These are phyloP conservation scores for Masnerella sp. DNA, from an alignment of 2,888 invertebrate species.

Conservation along the genomic window DNA sequence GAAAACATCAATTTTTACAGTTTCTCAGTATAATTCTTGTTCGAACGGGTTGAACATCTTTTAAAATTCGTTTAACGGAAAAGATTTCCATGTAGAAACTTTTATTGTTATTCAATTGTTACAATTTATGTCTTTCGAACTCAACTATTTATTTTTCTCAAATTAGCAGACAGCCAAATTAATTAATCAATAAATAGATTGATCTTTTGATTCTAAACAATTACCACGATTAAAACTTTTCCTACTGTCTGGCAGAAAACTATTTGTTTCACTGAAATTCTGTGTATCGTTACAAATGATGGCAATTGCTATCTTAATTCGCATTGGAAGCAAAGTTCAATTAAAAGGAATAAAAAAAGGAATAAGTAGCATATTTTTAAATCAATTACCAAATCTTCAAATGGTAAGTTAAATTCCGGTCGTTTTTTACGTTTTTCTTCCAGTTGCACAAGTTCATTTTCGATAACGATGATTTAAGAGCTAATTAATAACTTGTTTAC, in stretches of 20 bases:
- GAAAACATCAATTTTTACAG: too few relatives aligned
- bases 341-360: background rate
- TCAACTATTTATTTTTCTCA: too few relatives aligned
- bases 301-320: slow-evolving; percentile 29
- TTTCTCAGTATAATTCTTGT: too few relatives aligned
- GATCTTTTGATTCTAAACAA: too few relatives aligned
- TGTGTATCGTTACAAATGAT: slow-evolving; percentile 9
- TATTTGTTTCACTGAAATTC: slow-evolving; percentile 23
- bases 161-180: too few relatives aligned
- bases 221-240: background rate
- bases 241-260: background rate
- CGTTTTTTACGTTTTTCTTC: background rate
- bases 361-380: slow-evolving; percentile 26
- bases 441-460: background rate
- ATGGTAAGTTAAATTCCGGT: background rate
- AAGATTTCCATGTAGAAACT: too few relatives aligned
- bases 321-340: slow-evolving; percentile 20
- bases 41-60: too few relatives aligned
- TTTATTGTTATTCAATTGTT: too few relatives aligned
- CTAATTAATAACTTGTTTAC: slow-evolving; percentile 19
- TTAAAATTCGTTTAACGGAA: too few relatives aligned
- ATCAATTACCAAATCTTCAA: background rate
- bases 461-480: slow-evolving; percentile 12
- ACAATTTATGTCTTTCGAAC: too few relatives aligned
- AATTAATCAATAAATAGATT: too few relatives aligned